Base-by-base conservation (phyloP, 2,797 vertebrate species). In the Carapus acus region DNA sequence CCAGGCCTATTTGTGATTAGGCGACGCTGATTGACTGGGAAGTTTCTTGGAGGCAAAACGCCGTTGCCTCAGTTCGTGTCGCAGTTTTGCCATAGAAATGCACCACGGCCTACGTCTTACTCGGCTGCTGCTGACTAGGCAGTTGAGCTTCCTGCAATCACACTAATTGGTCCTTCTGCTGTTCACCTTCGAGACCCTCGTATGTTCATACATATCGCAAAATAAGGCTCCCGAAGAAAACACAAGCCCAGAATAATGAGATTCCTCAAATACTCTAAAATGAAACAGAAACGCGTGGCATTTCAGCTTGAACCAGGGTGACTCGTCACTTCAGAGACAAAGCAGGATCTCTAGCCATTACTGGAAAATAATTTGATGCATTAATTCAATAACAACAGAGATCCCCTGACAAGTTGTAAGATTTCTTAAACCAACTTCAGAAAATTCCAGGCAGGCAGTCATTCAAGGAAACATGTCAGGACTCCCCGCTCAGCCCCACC, bases 271-370 rank as follows among this genome's bases (percentile, higher is more conserved):
- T 78, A 73, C 70, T 73, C 69, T 78, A 83, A 84, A 84, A 86
- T 82, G 79, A 78, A 88, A 87, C 84, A 85, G 85, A 88, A 89
- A 88, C 85, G 65, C 71, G 82, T 90, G 88, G 87, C 88, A 90
- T 89, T 90, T 90, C 67, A 79, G 76, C 83, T 85, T 88, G 86
- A 90, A 89, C 87, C 77, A 8, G 51, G 72, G 76, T 82, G 83
- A 83, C 84, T 83, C 63, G 20, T 83, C 77, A 86, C 86, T 77
- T 71, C 71, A 54, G 67, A 85, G 77, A 82, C 83, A 84, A 84
- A 85, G 74, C 54, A 78, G 73, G 75, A 76, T 67, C 75, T 51
- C 67, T 56, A 55, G 69, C 74, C 54, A 85, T 88, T 85, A 86
- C 79, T 69, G 76, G 67, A 66, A 69, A 76, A 82, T 87, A 79